phyloP scores from a whole-genome alignment of 2,113 vertebrate species.

The Sardina pilchardus region DNA sequence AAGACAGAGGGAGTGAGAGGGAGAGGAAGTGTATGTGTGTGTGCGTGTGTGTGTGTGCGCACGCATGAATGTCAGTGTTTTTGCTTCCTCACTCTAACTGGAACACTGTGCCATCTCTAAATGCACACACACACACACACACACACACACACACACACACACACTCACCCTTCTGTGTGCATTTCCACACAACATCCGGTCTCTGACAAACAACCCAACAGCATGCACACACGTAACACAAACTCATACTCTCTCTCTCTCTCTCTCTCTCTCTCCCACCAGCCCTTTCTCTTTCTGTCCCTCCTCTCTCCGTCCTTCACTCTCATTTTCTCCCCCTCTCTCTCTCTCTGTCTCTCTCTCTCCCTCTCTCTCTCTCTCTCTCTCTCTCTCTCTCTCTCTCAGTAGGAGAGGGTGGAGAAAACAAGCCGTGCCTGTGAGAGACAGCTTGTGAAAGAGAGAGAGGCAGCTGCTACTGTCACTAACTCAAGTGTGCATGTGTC shows the following conservation, averaged over 20 bases:
- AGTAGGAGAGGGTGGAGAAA: background rate
- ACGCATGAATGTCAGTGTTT: background rate
- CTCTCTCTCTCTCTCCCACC: background rate
- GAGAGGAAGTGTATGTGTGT: no score
- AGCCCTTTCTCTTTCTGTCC: background rate
- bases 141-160: background rate
- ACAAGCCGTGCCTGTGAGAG: background rate
- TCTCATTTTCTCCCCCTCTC: background rate
- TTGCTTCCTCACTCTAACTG: slow-evolving; percentile 15
- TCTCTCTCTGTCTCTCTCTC: background rate
- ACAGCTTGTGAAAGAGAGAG: background rate
- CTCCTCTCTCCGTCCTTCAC: background rate
- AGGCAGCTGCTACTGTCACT: slow-evolving; percentile 45
- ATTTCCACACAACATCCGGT: background rate
- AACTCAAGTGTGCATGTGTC: background rate
- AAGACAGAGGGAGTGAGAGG: no score
- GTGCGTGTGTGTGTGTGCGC: background rate
- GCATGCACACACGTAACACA: background rate
- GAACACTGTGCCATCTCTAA: background rate
- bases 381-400: background rate
- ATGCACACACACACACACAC: background rate
- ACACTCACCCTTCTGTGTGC: background rate
- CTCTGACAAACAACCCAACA: no score
- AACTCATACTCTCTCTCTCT: background rate
- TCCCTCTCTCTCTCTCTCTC: background rate